A percentile compares a stretch with the other conserved stretches of the same genome.
These are phyloP conservation scores for Microcebus lehilahytsara DNA, from an alignment of 2,113 vertebrate genomes.

Conservation along the genomic window DNA sequence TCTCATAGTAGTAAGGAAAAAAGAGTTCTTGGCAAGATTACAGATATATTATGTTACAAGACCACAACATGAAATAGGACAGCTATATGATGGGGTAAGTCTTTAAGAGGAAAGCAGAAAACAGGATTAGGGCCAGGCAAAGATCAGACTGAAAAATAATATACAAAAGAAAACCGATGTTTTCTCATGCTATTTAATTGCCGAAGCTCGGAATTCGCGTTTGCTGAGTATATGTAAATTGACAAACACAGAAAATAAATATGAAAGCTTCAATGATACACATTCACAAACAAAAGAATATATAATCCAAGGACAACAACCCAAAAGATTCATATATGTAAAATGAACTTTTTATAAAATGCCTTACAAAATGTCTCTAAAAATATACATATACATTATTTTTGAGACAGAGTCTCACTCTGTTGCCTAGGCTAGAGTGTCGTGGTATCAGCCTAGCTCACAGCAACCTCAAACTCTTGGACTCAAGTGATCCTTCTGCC, in stretches of 20 bases:
- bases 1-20: not conserved
- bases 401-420: too few species aligned
- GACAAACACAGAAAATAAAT: slow-evolving; percentile 30
- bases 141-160: not conserved
- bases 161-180: not conserved
- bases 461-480: too few species aligned
- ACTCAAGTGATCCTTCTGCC: too few species aligned
- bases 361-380: slow-evolving; percentile 44
- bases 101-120: not conserved
- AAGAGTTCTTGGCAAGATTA: not conserved
- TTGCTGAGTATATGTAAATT: not conserved
- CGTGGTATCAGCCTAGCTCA: too few species aligned
- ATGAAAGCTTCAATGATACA: slow-evolving; percentile 20
- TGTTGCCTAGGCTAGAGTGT: too few species aligned
- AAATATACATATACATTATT: not conserved
- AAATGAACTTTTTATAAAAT: slow-evolving; percentile 39
- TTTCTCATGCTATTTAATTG: slow-evolving; percentile 35
- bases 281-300: not conserved
- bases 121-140: not conserved
- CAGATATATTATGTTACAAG: not conserved
- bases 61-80: not conserved
- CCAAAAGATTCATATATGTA: not conserved
- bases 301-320: slow-evolving; percentile 24
- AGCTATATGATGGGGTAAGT: not conserved
- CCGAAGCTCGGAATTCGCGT: slow-evolving; percentile 1